Evolutionary conservation across 2,888 invertebrate species (phyloP).

Genomic region (Ennomos fuscantarius): DNA sequence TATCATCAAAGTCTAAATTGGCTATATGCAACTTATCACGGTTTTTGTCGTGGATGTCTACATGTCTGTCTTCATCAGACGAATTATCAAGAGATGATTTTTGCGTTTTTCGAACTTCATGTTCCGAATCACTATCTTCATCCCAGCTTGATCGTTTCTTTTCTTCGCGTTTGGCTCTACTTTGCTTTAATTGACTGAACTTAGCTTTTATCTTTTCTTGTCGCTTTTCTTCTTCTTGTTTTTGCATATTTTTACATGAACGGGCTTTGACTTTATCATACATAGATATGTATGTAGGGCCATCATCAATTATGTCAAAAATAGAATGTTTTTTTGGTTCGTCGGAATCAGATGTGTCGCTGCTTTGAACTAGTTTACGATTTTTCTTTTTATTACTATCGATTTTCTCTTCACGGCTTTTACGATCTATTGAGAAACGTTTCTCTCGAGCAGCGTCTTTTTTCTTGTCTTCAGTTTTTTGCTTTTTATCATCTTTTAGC

Average conservation of each 20-base stretch:
- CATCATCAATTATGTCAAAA: slow-evolving; percentile 95
- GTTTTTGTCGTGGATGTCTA: slow-evolving; percentile 74
- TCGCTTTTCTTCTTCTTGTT: slow-evolving; percentile 94
- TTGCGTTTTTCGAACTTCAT: slow-evolving; percentile 66
- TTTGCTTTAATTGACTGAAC: slow-evolving; percentile 94
- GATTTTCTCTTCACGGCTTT: slow-evolving; percentile 79
- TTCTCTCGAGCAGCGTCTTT: slow-evolving; percentile 78
- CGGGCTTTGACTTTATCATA: slow-evolving; percentile 98
- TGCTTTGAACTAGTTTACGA: slow-evolving; percentile 81
- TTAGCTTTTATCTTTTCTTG: slow-evolving; percentile 95
- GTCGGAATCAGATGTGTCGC: slow-evolving; percentile 90
- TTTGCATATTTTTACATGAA: slow-evolving; percentile 97
- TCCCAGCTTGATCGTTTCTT: slow-evolving; percentile 96
- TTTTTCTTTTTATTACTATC: slow-evolving; percentile 73
- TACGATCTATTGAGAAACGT: slow-evolving; percentile 79
- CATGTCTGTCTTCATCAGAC: slow-evolving; percentile 85
- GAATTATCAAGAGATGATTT: slow-evolving; percentile 82
- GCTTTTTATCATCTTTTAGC: slow-evolving; percentile 74
- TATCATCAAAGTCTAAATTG: slow-evolving; percentile 66
- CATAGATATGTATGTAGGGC: slow-evolving; percentile 97
- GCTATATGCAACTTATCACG: slow-evolving; percentile 79
- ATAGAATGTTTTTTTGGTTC: slow-evolving; percentile 96
- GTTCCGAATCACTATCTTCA: slow-evolving; percentile 91
- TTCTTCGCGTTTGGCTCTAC: slow-evolving; percentile 94
- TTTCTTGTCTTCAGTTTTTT: slow-evolving; percentile 73